A percentile compares a stretch with the other conserved stretches of the same genome.
These are phyloP conservation scores for Lamellibrachia luymesi DNA, from an alignment of 1,140 invertebrate species.

Conservation along the genomic window DNA sequence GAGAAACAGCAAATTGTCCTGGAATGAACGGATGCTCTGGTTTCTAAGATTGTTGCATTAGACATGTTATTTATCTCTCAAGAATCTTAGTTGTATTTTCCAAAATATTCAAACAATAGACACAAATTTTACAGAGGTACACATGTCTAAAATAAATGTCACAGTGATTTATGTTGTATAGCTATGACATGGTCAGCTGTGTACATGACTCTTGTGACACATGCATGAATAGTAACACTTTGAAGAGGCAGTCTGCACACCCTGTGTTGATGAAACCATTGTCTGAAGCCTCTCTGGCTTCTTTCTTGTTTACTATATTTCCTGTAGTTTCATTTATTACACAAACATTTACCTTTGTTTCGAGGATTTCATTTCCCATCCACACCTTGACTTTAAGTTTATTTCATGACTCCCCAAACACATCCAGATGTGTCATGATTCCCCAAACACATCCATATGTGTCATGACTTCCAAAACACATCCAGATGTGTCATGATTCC, in stretches of 20 bases:
- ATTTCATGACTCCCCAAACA: not conserved
- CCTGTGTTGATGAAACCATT: not conserved
- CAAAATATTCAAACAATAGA: too few relatives aligned
- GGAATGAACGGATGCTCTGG: too few relatives aligned
- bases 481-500: too few relatives aligned
- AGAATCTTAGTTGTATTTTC: too few relatives aligned
- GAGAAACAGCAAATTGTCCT: too few relatives aligned
- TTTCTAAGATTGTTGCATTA: too few relatives aligned
- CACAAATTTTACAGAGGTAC: too few relatives aligned
- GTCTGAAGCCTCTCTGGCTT: not conserved
- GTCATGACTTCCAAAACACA: too few relatives aligned
- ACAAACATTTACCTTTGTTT: not conserved
- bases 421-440: not conserved
- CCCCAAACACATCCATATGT: not conserved
- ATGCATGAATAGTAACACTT: not conserved
- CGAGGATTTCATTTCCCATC: not conserved
- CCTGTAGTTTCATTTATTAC: not conserved
- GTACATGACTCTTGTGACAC: not conserved
- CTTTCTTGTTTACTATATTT: not conserved
- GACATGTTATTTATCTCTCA: not conserved
- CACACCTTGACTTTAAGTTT: not conserved
- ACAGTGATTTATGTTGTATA: not conserved
- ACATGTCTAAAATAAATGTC: not conserved
- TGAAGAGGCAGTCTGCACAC: not conserved
- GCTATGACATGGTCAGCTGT: not conserved